These are phyloP conservation scores for Catostomus latipinnis DNA, from an alignment of 2,797 vertebrate species.

Conservation along the genomic window DNA sequence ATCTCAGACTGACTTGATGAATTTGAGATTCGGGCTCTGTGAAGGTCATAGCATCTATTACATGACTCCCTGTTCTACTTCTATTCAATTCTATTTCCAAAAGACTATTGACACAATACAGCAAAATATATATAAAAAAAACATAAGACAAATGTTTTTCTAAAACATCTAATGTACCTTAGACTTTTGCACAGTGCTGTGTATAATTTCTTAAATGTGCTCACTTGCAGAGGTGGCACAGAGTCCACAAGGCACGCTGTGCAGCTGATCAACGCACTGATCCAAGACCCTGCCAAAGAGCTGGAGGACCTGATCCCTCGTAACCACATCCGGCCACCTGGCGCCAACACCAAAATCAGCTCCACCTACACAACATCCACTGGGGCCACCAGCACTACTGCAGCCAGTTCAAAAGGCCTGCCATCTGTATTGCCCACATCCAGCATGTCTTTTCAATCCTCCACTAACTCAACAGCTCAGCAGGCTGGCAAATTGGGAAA, in stretches of 20 bases:
- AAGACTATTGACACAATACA: no score
- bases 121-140: no score
- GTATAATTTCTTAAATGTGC: not conserved
- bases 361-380: conserved; percentile 87
- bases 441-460: conserved; percentile 88
- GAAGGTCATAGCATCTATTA: no score
- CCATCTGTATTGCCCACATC: conserved; percentile 88
- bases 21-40: no score
- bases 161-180: no score
- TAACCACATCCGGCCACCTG: conserved; percentile 94
- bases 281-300: conserved; percentile 99
- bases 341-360: conserved; percentile 82
- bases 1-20: no score
- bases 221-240: conserved; percentile 87
- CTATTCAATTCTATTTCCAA: no score
- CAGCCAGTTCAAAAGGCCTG: conserved; percentile 87
- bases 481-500: conserved; percentile 89
- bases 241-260: conserved; percentile 97
- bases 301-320: conserved; percentile 98
- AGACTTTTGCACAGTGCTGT: no score
- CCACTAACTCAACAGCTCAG: conserved; percentile 85
- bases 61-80: no score
- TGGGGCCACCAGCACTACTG: conserved; percentile 83
- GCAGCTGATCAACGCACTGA: conserved; percentile 97
- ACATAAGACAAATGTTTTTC: no score